Evolutionary conservation across 1,140 invertebrate species (phyloP), one percentile per base, ranked within the genome.

Genomic region (Rhagoletis zephyria): DNA sequence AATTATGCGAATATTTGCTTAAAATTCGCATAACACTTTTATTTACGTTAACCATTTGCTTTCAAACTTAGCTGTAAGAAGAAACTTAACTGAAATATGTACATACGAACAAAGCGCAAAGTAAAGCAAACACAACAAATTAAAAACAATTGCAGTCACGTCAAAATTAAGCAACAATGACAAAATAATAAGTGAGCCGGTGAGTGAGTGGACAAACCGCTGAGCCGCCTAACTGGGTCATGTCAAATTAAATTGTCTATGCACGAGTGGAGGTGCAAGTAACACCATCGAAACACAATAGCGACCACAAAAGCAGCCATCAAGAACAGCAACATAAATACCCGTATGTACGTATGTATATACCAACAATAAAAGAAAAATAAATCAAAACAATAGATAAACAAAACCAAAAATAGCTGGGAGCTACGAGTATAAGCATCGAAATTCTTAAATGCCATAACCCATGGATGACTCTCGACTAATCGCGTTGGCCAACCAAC

Each of bases 191-290:
- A 56, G 48, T 81, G 45, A 81, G 48, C 74, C 74, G 42, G 74
- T 48, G 48, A 81, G 74, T 56, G 48, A 81, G 48, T 81, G 74
- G 48, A 81, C 74, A 81, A 81, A 81, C 74, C 74, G 74, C 74
- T 81, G 74, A 81, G 48, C 74, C 74, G 74, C n/a, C 48, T 86
- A 87, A 87, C 86, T 87, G 64, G 86, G 86, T 87, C 86, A 87
- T 56, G 86, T 87, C 86, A 87, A 87, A 87, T 87, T 70, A 87
- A 87, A 87, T 87, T 87, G 86, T 87, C 85, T 85, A 63, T 30
- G 51, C 74, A n/a, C 45, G 74, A 81, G 74, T 81, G 48, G 74
- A 81, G 45, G 48, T 56, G 48, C 74, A 81, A 81, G 74, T 56
- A 30, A 45, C 67, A 12, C 10, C 61, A 63, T 4, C 16, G 61